Conservation (phyloP, 1,140 invertebrate species). For the Saccostrea cuccullata region DNA sequence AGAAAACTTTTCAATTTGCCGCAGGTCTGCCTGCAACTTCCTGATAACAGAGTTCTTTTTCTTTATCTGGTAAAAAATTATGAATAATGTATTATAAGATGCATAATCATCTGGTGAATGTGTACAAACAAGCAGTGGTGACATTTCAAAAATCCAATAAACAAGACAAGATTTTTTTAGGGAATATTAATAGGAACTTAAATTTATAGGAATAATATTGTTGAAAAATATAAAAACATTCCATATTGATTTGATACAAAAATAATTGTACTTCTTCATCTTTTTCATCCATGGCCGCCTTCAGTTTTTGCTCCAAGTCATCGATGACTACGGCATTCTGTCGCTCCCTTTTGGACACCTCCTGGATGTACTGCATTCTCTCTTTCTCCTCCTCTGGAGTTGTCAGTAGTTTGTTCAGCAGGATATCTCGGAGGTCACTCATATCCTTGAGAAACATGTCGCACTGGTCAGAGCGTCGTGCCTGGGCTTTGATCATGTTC, state of each 20-base stretch:
- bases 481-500: conserved; percentile 62
- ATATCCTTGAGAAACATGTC: conserved; percentile 64
- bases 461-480: conserved; percentile 46
- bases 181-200: no score
- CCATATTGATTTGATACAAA: not conserved
- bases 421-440: conserved; percentile 73
- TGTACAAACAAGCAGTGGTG: no score
- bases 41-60: conserved; percentile 78
- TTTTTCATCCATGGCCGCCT: conserved; percentile 74
- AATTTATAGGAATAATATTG: no score
- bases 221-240: conserved; percentile 7
- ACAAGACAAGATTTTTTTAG: no score
- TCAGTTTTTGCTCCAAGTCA: conserved; percentile 74
- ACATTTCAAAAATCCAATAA: no score
- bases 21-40: conserved; percentile 74
- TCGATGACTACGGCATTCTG: conserved; percentile 75
- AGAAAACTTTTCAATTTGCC: conserved; percentile 77
- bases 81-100: no score
- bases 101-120: no score
- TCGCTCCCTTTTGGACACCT: conserved; percentile 72
- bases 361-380: conserved; percentile 71
- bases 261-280: conserved; percentile 72
- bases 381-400: conserved; percentile 77
- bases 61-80: conserved; percentile 68
- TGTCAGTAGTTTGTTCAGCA: conserved; percentile 74